Conservation (phyloP, 2,797 vertebrate species). For the Cyprinodon diabolis region DNA sequence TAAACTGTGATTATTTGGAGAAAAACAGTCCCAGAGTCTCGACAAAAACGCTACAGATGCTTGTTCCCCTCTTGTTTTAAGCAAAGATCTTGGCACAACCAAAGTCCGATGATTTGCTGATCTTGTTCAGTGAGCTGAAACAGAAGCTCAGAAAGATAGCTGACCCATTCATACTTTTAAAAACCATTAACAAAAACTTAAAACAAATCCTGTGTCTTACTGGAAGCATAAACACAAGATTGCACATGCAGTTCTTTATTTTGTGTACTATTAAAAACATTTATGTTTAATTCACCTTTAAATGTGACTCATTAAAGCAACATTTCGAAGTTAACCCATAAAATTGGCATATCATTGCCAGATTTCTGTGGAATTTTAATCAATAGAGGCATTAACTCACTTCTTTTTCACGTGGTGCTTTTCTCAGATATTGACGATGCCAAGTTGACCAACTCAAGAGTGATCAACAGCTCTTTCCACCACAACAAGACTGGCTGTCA, state of each 20-base stretch:
- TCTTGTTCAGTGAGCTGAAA: too few species aligned
- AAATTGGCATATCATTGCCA: not conserved
- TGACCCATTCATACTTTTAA: too few species aligned
- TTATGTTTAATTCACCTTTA: not conserved
- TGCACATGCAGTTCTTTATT: not conserved
- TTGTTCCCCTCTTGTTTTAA: too few species aligned
- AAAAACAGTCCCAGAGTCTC: too few species aligned
- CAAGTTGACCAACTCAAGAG: constrained; percentile 86
- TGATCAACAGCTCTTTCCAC: constrained; percentile 90
- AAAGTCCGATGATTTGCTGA: too few species aligned
- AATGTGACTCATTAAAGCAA: not conserved
- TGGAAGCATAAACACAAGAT: too few species aligned
- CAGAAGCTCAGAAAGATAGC: too few species aligned
- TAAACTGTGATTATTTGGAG: too few species aligned
- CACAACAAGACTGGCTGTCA: constrained; percentile 96
- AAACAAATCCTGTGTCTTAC: too few species aligned
- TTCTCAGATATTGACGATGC: constrained; percentile 89
- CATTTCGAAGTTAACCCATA: not conserved
- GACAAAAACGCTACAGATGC: too few species aligned
- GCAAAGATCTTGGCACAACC: too few species aligned
- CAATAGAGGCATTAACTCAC: not conserved
- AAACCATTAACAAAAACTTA: too few species aligned
- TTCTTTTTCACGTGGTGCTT: constrained; percentile 4
- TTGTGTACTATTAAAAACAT: not conserved
- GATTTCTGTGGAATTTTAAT: not conserved